Percentiles rank a stretch among this genome's conserved stretches.
phyloP scores from a whole-genome alignment of 2,797 vertebrate species.

The Margarornis squamiger region DNA sequence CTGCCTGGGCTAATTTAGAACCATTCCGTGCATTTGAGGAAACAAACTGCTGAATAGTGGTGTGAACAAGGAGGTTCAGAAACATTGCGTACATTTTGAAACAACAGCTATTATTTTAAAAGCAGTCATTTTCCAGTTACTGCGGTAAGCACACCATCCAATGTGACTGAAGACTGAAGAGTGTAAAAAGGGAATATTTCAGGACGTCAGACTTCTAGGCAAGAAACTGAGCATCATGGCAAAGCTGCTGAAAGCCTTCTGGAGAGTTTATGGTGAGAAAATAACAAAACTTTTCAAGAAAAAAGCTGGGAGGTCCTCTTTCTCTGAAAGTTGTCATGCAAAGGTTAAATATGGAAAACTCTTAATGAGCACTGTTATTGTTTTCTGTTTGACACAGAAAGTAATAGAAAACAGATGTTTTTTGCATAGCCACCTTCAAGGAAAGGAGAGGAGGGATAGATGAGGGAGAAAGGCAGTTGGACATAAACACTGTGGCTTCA shows the following conservation, averaged over 20 bases:
- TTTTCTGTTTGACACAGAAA: slow-evolving; percentile 6
- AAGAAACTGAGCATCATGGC: background rate
- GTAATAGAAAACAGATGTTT: slow-evolving; percentile 38
- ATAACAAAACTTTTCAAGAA: background rate
- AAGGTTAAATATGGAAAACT: slow-evolving; percentile 25
- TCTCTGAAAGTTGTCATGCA: background rate
- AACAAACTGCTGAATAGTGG: background rate
- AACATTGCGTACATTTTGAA: background rate
- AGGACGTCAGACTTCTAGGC: background rate
- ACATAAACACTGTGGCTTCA: background rate
- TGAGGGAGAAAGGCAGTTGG: background rate
- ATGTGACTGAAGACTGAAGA: background rate
- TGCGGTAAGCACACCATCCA: background rate
- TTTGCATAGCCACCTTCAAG: background rate
- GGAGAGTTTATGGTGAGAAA: slow-evolving; percentile 12
- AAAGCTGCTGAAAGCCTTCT: background rate
- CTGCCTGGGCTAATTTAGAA: background rate
- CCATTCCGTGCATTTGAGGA: background rate
- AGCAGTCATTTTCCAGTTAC: background rate
- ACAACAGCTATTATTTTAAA: background rate
- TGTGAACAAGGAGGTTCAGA: background rate
- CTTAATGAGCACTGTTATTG: background rate
- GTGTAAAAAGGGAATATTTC: background rate
- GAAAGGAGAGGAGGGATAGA: background rate
- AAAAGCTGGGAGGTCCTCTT: slow-evolving; percentile 19